Conservation (phyloP, 2,888 invertebrate species). For the Athrips mouffetella region DNA sequence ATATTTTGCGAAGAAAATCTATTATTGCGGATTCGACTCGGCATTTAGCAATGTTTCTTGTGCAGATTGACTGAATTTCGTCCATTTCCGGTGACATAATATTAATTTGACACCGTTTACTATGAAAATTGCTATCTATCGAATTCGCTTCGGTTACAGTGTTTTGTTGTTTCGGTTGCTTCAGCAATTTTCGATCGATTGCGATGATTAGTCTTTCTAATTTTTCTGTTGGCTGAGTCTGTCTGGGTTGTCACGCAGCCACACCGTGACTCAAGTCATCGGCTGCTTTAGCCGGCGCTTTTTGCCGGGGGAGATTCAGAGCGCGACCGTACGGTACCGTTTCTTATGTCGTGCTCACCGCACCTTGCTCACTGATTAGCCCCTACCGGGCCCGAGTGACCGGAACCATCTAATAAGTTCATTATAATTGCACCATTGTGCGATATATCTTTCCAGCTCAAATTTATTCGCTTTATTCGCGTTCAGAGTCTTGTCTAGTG, state of each 20-base stretch:
- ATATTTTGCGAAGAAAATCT: too few species aligned
- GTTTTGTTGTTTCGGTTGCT: background rate
- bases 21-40: too few species aligned
- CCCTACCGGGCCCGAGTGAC: constrained; percentile 45
- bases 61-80: too few species aligned
- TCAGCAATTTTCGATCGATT: background rate
- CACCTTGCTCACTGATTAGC: constrained; percentile 36
- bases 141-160: too few species aligned
- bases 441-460: constrained; percentile 20
- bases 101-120: too few species aligned
- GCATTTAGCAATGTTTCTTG: too few species aligned
- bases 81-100: too few species aligned
- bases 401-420: constrained; percentile 57
- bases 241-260: constrained; percentile 5
- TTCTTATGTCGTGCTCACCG: constrained; percentile 44
- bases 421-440: constrained; percentile 42
- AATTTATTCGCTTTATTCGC: background rate
- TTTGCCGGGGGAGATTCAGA: constrained; percentile 54
- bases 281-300: constrained; percentile 36
- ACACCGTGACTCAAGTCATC: constrained; percentile 35
- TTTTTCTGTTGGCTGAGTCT: constrained; percentile 5
- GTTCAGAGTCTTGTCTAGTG: background rate
- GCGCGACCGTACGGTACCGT: constrained; percentile 62
- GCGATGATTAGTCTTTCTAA: constrained; percentile 3
- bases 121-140: too few species aligned